Conservation (phyloP, 2,797 vertebrate species). For the Gadopsis bispinosus region DNA sequence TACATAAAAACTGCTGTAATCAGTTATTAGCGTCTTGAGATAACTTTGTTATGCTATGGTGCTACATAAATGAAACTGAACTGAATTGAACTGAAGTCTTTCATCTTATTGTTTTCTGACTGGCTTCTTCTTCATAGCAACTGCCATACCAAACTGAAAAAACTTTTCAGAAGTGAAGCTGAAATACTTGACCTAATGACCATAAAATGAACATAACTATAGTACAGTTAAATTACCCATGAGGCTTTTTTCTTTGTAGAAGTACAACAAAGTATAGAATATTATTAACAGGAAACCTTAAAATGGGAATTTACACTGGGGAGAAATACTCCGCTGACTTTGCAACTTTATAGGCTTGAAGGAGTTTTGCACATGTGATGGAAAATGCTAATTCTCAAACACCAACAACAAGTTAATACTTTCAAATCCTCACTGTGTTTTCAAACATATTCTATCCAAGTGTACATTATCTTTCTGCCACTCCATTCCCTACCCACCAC, state of each 20-base stretch:
- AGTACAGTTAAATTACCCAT: not conserved
- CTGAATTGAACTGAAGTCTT: not conserved
- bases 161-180: not conserved
- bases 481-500: conserved; percentile 46
- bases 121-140: not conserved
- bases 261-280: not conserved
- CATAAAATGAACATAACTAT: not conserved
- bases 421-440: conserved; percentile 14
- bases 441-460: conserved; percentile 7
- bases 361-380: not conserved
- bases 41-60: too few relatives aligned
- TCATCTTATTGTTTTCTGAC: not conserved
- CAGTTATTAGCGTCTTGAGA: too few relatives aligned
- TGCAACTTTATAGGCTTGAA: not conserved
- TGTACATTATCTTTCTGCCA: conserved; percentile 25
- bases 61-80: too few relatives aligned
- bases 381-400: conserved; percentile 13
- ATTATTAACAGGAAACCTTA: not conserved
- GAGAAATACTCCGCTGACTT: not conserved
- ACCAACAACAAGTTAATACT: not conserved
- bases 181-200: not conserved
- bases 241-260: not conserved
- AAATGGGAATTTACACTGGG: not conserved
- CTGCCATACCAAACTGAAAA: not conserved
- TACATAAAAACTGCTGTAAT: too few relatives aligned